These are phyloP conservation scores for Phenacoccus solenopsis DNA, from an alignment of 1,140 invertebrate genomes.

Conservation along the genomic window DNA sequence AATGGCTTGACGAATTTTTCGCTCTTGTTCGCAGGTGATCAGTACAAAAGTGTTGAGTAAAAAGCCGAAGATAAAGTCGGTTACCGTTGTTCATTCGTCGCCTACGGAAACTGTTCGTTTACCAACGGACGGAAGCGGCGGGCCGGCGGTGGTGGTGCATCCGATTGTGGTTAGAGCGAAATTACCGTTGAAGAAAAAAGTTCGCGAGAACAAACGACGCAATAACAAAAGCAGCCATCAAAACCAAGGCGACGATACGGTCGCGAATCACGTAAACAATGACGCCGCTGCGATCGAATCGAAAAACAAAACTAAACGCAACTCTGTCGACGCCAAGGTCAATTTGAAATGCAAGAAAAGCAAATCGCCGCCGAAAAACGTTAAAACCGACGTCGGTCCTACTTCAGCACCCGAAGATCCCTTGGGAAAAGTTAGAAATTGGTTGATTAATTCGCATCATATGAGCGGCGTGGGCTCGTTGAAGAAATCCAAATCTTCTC, in stretches of 20 bases:
- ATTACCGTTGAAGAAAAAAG: constrained; percentile 59
- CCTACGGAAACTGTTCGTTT: constrained; percentile 69
- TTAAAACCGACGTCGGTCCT: constrained; percentile 11
- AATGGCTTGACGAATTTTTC: too few relatives aligned
- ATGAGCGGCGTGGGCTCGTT: constrained; percentile 29
- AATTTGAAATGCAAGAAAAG: constrained; percentile 6
- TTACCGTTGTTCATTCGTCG: constrained; percentile 73
- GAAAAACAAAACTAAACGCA: constrained; percentile 7
- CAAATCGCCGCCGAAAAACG: neutral
- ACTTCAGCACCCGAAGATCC: constrained; percentile 44
- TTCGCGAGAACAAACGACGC: constrained; percentile 37
- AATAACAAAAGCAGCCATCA: constrained; percentile 17
- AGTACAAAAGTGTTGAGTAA: constrained; percentile 66
- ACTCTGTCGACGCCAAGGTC: neutral
- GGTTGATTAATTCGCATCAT: constrained; percentile 58
- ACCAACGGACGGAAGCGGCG: constrained; percentile 53
- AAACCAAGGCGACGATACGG: constrained; percentile 23
- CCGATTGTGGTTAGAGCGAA: constrained; percentile 55
- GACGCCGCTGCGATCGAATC: constrained; percentile 6
- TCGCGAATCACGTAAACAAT: constrained; percentile 19
- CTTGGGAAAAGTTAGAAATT: constrained; percentile 66
- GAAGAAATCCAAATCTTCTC: constrained; percentile 58
- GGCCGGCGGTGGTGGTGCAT: constrained; percentile 50
- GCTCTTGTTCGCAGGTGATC: constrained; percentile 47
- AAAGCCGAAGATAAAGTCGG: constrained; percentile 60